phyloP scores from a whole-genome alignment of 2,888 invertebrate species.

The Gymnoscelis rufifasciata region DNA sequence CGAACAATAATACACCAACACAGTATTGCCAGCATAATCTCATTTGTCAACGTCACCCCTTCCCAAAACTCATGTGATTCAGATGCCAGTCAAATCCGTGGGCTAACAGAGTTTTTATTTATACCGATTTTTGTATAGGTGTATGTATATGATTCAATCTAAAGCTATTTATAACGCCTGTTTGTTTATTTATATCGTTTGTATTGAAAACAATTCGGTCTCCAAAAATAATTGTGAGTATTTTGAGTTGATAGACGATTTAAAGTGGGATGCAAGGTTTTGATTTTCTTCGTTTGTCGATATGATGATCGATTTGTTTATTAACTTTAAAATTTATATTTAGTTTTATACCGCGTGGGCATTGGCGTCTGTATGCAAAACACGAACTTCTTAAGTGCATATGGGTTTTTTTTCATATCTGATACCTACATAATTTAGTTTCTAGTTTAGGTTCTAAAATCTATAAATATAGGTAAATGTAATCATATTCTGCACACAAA shows the following conservation, averaged over 20 bases:
- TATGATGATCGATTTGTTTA: too few species aligned
- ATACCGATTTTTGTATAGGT: slow-evolving; percentile 37
- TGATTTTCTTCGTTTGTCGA: neutral
- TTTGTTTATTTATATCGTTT: slow-evolving; percentile 25
- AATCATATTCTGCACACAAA: too few species aligned
- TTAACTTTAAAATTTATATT: too few species aligned
- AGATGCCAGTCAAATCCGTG: slow-evolving; percentile 44
- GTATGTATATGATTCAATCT: slow-evolving; percentile 52
- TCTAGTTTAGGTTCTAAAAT: too few species aligned
- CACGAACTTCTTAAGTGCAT: too few species aligned
- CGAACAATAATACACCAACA: too few species aligned
- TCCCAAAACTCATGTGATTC: slow-evolving; percentile 40
- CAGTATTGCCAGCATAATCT: too few species aligned
- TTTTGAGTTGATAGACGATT: slow-evolving; percentile 6
- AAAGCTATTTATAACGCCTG: slow-evolving; percentile 47
- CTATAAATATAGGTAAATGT: too few species aligned
- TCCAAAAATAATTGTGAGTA: slow-evolving; percentile 11
- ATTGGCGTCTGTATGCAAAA: too few species aligned
- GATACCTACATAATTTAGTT: too few species aligned
- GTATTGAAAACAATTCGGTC: slow-evolving; percentile 12
- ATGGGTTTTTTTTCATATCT: too few species aligned
- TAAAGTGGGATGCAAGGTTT: slow-evolving; percentile 4
- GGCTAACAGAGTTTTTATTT: slow-evolving; percentile 61
- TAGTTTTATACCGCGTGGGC: too few species aligned
- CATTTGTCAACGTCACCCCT: slow-evolving; percentile 40